Evolutionary conservation across 2,797 vertebrate genomes (phyloP), one percentile per base, ranked within the genome.

Genomic region (Amphiprion clarkii): DNA sequence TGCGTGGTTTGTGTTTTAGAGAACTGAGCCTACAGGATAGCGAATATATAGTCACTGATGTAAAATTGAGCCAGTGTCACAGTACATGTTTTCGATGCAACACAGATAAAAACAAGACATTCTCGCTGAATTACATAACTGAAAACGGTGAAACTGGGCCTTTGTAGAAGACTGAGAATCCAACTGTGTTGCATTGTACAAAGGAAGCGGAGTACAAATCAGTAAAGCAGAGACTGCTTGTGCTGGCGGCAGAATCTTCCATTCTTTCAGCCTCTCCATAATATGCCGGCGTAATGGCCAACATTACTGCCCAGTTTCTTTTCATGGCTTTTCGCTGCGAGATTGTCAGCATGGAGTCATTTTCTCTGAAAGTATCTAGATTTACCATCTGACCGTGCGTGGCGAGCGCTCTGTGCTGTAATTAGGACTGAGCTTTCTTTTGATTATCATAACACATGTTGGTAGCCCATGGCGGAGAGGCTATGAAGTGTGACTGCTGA

Each of bases 401-500:
- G 73, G 51, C 27, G 13, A 74, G 48, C 0, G 16, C 59, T 84
- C 62, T 16, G 59, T 33, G 71, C 83, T 84, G 83, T 87, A 89
- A 88, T 92, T 90, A 86, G 69, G 74, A 74, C 78, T 31, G 44
- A 17, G 78, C 71, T 87, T 80, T 82, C 83, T 81, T 91, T 86
- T 88, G 76, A 89, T 87, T 83, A 85, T 83, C 82, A 70, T 76
- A 80, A 67, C 76, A 84, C 84, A 82, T 79, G 87, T 87, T 73
- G 67, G 67, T 79, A 71, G 87, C 88, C 87, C 56, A 49, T 78
- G 83, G 88, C 77, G 4, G 71, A 40, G 66, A 58, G 54, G 55
- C 74, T 78, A 57, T 78, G 60, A 79, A 84, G 81, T 85, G 69
- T 80, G 81, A 87, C 78, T 76, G 81, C 80, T 89, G 88, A 92